phyloP scores from a whole-genome alignment of 2,888 invertebrate species.

The Ernsta delagoae region DNA sequence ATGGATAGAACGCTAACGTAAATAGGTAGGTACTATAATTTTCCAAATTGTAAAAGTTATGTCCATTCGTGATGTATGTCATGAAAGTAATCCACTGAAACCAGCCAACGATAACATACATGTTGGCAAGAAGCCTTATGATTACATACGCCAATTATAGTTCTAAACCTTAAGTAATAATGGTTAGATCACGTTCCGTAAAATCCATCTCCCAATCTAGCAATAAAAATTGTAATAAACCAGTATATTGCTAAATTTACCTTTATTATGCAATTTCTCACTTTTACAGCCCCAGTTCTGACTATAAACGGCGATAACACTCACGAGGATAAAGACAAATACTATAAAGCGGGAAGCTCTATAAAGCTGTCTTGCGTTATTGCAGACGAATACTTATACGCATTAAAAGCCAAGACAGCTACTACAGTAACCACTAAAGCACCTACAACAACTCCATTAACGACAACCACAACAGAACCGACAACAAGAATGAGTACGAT shows the following conservation, averaged over 20 bases:
- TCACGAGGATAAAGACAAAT: constrained; percentile 88
- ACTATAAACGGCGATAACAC: constrained; percentile 89
- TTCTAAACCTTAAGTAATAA: constrained; percentile 24
- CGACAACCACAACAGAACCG: constrained; percentile 70
- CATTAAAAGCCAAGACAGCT: constrained; percentile 61
- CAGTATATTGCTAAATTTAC: constrained; percentile 13
- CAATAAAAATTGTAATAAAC: constrained; percentile 25
- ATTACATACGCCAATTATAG: constrained; percentile 18
- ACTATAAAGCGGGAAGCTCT: constrained; percentile 90
- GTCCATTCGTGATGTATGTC: too few relatives aligned
- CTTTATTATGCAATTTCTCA: constrained; percentile 38
- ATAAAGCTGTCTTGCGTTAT: constrained; percentile 88
- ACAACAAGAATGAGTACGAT: constrained; percentile 76
- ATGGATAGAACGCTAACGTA: too few relatives aligned
- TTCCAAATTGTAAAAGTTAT: too few relatives aligned
- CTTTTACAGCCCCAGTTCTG: constrained; percentile 87
- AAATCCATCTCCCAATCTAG: constrained; percentile 8
- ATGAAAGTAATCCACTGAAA: not conserved
- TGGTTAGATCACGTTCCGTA: constrained; percentile 17
- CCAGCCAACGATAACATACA: constrained; percentile 8
- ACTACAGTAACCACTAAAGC: constrained; percentile 58
- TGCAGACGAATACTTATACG: constrained; percentile 71
- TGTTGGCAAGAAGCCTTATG: constrained; percentile 26
- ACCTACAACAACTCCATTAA: constrained; percentile 58
- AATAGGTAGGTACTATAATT: too few relatives aligned